Conservation (phyloP, 2,888 invertebrate genomes). For the Anagyrus pseudococci region DNA sequence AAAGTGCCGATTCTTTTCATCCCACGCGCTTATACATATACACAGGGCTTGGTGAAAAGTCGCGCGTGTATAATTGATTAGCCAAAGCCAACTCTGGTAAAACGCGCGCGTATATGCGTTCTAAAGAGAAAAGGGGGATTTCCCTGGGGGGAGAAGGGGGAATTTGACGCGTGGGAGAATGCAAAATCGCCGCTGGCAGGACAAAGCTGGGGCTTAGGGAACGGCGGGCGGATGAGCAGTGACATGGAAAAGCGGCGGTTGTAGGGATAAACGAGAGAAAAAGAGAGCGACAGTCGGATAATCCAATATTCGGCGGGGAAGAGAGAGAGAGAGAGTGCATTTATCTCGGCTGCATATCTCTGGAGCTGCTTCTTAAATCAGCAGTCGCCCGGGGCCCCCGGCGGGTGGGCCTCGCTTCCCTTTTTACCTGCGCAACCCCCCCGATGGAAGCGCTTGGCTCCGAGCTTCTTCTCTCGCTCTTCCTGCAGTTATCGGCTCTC, state of each 20-base stretch:
- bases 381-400: slow-evolving; percentile 20
- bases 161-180: slow-evolving; percentile 11
- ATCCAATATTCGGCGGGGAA: slow-evolving; percentile 29
- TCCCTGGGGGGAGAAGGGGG: background rate
- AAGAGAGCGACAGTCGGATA: slow-evolving; percentile 21
- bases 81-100: too few species aligned
- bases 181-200: background rate
- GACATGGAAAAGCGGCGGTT: background rate
- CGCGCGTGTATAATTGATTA: too few species aligned
- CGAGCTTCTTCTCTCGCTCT: too few species aligned
- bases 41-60: too few species aligned
- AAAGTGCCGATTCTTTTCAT: too few species aligned
- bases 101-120: too few species aligned
- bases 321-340: background rate
- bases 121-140: too few species aligned
- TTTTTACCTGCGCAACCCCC: too few species aligned
- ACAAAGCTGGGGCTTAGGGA: background rate
- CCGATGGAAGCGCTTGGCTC: too few species aligned
- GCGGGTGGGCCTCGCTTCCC: slow-evolving; percentile 28
- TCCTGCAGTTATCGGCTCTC: too few species aligned
- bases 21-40: too few species aligned
- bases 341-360: slow-evolving; percentile 24
- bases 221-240: background rate
- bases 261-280: background rate
- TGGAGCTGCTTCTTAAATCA: slow-evolving; percentile 33